A percentile compares a stretch with the other conserved stretches of the same genome.
These are phyloP conservation scores for Elysia crispata DNA, from an alignment of 2,888 invertebrate genomes.

Conservation along the genomic window DNA sequence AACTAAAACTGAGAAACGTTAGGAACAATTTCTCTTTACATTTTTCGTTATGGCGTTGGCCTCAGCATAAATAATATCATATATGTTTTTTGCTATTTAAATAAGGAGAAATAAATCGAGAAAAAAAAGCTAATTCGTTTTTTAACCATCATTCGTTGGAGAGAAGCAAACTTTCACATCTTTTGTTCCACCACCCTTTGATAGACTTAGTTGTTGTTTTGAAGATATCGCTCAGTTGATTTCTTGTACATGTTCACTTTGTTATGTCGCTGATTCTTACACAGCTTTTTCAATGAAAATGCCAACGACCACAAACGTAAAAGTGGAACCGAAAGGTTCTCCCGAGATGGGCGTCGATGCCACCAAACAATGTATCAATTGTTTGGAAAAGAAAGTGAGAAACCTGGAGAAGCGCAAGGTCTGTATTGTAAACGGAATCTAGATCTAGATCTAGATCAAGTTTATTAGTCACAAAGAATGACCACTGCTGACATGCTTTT, in stretches of 20 bases:
- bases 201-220: too few species aligned
- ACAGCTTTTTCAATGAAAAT: slow-evolving; percentile 50
- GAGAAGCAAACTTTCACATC: not conserved
- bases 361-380: slow-evolving; percentile 89
- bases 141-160: not conserved
- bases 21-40: too few species aligned
- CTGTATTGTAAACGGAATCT: slow-evolving; percentile 54
- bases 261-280: slow-evolving; percentile 52
- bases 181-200: not conserved
- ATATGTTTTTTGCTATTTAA: too few species aligned
- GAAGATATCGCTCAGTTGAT: too few species aligned
- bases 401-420: slow-evolving; percentile 98
- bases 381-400: slow-evolving; percentile 96
- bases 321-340: slow-evolving; percentile 69
- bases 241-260: slow-evolving; percentile 27
- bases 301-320: slow-evolving; percentile 48
- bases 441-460: too few species aligned
- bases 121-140: not conserved
- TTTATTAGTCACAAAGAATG: too few species aligned
- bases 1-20: too few species aligned
- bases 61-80: too few species aligned
- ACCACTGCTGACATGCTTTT: too few species aligned
- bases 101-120: not conserved
- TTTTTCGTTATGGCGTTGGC: too few species aligned
- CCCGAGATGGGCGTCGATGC: slow-evolving; percentile 86